Evolutionary conservation across 2,113 vertebrate genomes (phyloP).

Genomic region (Spea multiplicata): DNA sequence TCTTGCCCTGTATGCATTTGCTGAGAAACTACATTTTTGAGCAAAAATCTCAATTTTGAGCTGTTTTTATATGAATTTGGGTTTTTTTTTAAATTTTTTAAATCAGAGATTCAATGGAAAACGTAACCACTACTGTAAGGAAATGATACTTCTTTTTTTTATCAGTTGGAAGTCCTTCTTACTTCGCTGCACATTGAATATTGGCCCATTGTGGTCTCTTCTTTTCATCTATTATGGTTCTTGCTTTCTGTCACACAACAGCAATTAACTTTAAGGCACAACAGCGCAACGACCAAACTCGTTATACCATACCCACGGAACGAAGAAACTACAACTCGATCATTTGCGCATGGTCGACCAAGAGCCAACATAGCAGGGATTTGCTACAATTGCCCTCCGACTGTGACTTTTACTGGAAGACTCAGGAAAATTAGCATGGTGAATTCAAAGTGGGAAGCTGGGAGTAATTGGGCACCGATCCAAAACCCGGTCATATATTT

Average conservation of each 20-base stretch:
- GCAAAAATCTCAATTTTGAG: too few species aligned
- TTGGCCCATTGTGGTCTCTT: neutral
- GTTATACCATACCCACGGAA: neutral
- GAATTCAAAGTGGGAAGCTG: neutral
- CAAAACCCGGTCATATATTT: neutral
- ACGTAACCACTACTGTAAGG: too few species aligned
- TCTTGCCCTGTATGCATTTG: too few species aligned
- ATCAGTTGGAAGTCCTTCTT: too few species aligned
- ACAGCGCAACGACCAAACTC: neutral
- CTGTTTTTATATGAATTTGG: too few species aligned
- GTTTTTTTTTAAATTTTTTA: too few species aligned
- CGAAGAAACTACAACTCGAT: too few species aligned
- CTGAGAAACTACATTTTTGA: too few species aligned
- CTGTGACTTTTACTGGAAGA: neutral
- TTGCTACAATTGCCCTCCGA: neutral
- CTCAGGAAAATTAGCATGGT: neutral
- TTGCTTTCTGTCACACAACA: constrained; percentile 13
- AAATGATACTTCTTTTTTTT: too few species aligned
- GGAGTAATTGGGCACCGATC: neutral
- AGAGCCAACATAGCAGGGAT: neutral
- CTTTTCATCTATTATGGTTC: neutral
- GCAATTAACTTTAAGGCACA: constrained; percentile 16
- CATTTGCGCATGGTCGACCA: neutral
- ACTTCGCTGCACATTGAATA: constrained; percentile 1
- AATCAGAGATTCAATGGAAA: too few species aligned